Evolutionary conservation across 2,797 vertebrate species (phyloP).

Genomic region (Pangasius macronema): DNA sequence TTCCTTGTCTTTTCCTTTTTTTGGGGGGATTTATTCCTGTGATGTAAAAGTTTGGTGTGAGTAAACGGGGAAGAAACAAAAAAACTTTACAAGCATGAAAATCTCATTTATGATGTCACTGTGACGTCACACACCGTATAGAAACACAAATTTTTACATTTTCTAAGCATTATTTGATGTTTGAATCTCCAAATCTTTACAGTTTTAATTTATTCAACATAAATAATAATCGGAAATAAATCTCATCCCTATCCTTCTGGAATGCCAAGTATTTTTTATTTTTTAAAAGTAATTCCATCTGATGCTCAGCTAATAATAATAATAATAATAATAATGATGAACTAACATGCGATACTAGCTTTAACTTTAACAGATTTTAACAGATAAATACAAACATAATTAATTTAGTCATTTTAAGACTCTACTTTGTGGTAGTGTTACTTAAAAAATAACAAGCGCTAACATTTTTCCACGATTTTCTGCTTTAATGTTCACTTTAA

Average conservation of each 20-base stretch:
- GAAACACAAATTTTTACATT: neutral
- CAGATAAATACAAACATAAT: neutral
- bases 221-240: neutral
- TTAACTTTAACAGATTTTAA: neutral
- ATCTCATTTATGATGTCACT: neutral
- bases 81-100: neutral
- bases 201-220: neutral
- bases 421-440: neutral
- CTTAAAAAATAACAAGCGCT: neutral
- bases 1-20: neutral
- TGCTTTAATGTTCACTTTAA: neutral
- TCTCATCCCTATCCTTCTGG: neutral
- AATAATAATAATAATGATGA: neutral
- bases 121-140: conserved; percentile 4
- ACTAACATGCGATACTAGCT: neutral
- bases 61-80: neutral
- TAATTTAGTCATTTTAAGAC: neutral
- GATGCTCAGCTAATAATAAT: neutral
- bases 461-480: neutral
- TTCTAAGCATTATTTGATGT: neutral
- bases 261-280: neutral
- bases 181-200: neutral
- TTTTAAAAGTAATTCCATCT: neutral
- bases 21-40: neutral
- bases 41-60: neutral